phyloP scores from a whole-genome alignment of 1,140 invertebrate species.

The Ladona fulva region DNA sequence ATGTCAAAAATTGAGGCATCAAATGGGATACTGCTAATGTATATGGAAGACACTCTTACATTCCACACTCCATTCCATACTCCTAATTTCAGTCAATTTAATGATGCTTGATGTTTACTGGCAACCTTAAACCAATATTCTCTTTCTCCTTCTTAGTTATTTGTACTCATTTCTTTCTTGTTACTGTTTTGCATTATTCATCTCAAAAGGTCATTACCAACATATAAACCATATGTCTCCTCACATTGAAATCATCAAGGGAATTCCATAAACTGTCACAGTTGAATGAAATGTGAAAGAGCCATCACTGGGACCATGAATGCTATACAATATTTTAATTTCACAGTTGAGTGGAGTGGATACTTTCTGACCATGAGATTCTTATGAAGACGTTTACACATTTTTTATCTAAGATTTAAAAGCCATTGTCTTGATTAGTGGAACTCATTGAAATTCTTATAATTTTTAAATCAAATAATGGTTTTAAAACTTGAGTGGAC shows the following conservation, averaged over 20 bases:
- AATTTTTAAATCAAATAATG: too few species aligned
- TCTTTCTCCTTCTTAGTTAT: slow-evolving; percentile 44
- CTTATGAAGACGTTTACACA: too few species aligned
- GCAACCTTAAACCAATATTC: background rate
- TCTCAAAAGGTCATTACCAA: slow-evolving; percentile 54
- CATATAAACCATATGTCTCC: slow-evolving; percentile 56
- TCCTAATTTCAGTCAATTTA: background rate
- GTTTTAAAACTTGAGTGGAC: too few species aligned
- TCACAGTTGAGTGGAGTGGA: too few species aligned
- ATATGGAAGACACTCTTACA: background rate
- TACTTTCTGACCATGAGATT: too few species aligned
- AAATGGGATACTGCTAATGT: background rate
- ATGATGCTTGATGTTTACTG: background rate
- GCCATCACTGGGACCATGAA: background rate
- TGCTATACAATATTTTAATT: background rate
- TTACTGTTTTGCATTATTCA: slow-evolving; percentile 64
- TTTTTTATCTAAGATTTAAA: too few species aligned
- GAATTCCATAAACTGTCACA: background rate
- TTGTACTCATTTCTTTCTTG: slow-evolving; percentile 66
- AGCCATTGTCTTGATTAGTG: too few species aligned
- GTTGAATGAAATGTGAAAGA: background rate
- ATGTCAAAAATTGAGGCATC: background rate
- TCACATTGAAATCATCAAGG: slow-evolving; percentile 24
- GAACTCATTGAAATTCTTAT: too few species aligned
- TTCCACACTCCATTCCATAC: background rate